Conservation (phyloP, 35 echinoderm and acorn worm species). For the Ptychodera flava region DNA sequence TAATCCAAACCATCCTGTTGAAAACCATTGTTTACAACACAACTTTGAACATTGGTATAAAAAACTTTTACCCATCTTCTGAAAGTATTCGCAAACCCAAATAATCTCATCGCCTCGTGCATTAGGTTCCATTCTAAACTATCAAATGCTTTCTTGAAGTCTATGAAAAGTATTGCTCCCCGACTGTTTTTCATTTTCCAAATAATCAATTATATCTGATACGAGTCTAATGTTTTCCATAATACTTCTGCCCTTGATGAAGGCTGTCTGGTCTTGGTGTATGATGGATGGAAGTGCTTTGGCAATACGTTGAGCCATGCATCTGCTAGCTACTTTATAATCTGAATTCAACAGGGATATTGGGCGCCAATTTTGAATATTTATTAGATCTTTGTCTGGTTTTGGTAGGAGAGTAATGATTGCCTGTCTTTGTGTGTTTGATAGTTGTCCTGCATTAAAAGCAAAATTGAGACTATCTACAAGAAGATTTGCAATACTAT, state of each 20-base stretch:
- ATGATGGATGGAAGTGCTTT: constrained; percentile 2
- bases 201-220: not conserved
- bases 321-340: constrained; percentile 22
- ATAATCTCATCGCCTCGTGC: no score
- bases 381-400: constrained; percentile 11
- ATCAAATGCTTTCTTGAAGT: not conserved
- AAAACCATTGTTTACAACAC: no score
- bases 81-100: no score
- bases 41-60: no score
- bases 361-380: constrained; percentile 21
- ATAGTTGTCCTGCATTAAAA: constrained; percentile 3
- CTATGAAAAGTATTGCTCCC: not conserved
- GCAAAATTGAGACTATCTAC: constrained; percentile 36
- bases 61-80: no score
- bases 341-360: constrained; percentile 29
- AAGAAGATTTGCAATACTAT: constrained; percentile 13
- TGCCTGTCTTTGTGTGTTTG: constrained; percentile 13
- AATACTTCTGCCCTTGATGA: constrained; percentile 17
- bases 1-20: no score
- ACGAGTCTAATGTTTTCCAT: constrained; percentile 15
- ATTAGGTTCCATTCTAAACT: no score
- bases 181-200: not conserved
- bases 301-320: constrained; percentile 20
- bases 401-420: constrained; percentile 33
- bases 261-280: constrained; percentile 14